Conservation (phyloP, 2,888 invertebrate genomes). For the Neoitamus cyanurus region DNA sequence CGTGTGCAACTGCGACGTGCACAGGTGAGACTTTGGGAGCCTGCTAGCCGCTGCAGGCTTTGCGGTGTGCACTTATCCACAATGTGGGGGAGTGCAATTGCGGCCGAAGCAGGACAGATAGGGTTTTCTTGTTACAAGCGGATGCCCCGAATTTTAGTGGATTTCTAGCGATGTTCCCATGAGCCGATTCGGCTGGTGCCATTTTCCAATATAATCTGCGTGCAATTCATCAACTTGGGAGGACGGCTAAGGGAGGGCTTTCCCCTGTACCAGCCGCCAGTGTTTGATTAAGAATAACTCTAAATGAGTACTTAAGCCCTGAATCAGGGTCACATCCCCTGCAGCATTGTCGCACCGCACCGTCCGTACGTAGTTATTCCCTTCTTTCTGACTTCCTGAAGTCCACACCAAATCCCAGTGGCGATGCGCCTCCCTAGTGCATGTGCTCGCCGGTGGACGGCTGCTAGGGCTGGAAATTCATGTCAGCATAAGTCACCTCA, state of each 20-base stretch:
- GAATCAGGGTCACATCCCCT: background rate
- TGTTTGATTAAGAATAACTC: background rate
- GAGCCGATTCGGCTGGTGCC: background rate
- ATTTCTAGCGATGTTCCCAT: background rate
- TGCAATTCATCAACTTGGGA: background rate
- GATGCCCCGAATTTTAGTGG: background rate
- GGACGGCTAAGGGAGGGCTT: background rate
- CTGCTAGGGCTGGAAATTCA: conserved; percentile 11
- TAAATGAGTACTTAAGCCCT: background rate
- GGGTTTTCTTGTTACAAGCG: background rate
- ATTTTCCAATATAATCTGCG: background rate
- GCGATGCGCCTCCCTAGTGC: background rate
- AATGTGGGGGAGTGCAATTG: background rate
- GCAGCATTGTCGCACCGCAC: background rate
- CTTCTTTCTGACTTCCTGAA: background rate
- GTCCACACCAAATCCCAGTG: background rate
- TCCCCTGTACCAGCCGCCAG: background rate
- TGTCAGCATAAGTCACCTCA: conserved; percentile 16
- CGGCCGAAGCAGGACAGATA: background rate
- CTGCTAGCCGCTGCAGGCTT: background rate
- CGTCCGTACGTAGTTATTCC: background rate
- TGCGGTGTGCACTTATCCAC: background rate
- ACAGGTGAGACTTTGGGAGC: background rate
- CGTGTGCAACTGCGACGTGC: conserved; percentile 39
- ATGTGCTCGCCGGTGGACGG: background rate